These are phyloP conservation scores for Mesorhabditis spiculigera DNA, from an alignment of 2,888 invertebrate genomes.

Conservation along the genomic window DNA sequence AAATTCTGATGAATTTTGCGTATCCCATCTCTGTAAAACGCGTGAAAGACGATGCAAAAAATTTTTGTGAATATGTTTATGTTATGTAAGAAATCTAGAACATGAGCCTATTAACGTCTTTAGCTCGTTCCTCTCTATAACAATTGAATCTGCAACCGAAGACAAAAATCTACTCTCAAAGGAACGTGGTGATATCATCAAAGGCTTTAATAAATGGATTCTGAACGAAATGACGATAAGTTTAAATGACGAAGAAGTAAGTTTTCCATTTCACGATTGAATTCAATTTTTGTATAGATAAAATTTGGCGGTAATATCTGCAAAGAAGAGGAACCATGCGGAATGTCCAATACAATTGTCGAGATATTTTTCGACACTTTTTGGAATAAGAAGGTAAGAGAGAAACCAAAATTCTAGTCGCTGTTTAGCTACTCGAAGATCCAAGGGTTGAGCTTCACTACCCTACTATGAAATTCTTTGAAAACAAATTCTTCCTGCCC, in stretches of 20 bases:
- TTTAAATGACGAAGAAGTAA: slow-evolving; percentile 33
- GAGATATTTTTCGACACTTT: slow-evolving; percentile 53
- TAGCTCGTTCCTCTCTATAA: slow-evolving; percentile 53
- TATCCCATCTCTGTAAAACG: no score
- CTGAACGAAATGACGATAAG: slow-evolving; percentile 51
- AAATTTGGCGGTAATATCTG: slow-evolving; percentile 54
- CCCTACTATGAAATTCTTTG: slow-evolving; percentile 56
- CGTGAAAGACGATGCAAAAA: no score
- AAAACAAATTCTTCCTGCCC: slow-evolving; percentile 56
- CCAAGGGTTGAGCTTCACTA: slow-evolving; percentile 49
- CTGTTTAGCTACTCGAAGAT: slow-evolving; percentile 46
- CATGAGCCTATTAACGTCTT: no score
- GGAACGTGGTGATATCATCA: slow-evolving; percentile 27
- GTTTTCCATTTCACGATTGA: no score
- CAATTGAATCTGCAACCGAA: slow-evolving; percentile 42
- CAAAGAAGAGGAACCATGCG: slow-evolving; percentile 44
- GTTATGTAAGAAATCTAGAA: no score
- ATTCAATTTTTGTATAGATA: slow-evolving; percentile 21
- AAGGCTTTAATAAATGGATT: slow-evolving; percentile 46
- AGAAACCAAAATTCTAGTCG: background rate
- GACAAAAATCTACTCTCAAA: slow-evolving; percentile 41
- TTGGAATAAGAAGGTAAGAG: slow-evolving; percentile 52
- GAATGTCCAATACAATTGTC: slow-evolving; percentile 48
- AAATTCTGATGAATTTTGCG: no score
- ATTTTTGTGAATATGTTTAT: no score